phyloP scores from a whole-genome alignment of 2,888 invertebrate species.

The Chymomyza procnemis region DNA sequence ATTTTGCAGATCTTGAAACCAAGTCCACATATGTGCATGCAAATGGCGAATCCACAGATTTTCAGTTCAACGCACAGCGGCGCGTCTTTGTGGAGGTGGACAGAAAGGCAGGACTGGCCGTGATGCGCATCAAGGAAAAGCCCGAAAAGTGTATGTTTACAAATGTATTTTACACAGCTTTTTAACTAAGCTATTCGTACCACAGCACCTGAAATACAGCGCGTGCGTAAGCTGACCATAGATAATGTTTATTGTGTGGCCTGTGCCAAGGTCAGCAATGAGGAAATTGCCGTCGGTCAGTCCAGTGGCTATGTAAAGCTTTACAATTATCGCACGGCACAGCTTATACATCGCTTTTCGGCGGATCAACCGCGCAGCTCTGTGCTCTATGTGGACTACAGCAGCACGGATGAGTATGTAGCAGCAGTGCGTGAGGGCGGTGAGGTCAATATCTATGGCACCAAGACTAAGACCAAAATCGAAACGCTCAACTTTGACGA shows the following conservation, averaged over 20 bases:
- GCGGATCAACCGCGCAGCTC: slow-evolving; percentile 68
- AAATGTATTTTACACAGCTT: background rate
- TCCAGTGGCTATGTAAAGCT: slow-evolving; percentile 74
- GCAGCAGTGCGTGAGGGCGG: slow-evolving; percentile 76
- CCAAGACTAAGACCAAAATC: slow-evolving; percentile 74
- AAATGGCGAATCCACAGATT: slow-evolving; percentile 73
- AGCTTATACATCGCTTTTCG: slow-evolving; percentile 71
- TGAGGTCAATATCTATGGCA: slow-evolving; percentile 74
- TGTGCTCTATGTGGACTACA: slow-evolving; percentile 76
- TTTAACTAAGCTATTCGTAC: background rate
- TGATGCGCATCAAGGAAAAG: slow-evolving; percentile 73
- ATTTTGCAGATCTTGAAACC: slow-evolving; percentile 73
- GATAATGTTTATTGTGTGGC: slow-evolving; percentile 75
- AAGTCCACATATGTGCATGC: slow-evolving; percentile 69
- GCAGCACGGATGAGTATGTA: slow-evolving; percentile 76
- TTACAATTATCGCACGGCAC: slow-evolving; percentile 69
- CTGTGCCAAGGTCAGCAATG: slow-evolving; percentile 71
- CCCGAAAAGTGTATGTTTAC: slow-evolving; percentile 51
- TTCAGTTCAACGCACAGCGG: slow-evolving; percentile 73
- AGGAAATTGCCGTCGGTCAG: slow-evolving; percentile 75
- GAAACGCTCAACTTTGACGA: slow-evolving; percentile 73
- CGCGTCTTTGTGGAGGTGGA: slow-evolving; percentile 75
- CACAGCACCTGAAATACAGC: slow-evolving; percentile 68
- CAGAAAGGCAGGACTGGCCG: slow-evolving; percentile 74
- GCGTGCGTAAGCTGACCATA: slow-evolving; percentile 73